Base-by-base conservation (phyloP, 1,140 invertebrate genomes). In the Temnothorax longispinosus region DNA sequence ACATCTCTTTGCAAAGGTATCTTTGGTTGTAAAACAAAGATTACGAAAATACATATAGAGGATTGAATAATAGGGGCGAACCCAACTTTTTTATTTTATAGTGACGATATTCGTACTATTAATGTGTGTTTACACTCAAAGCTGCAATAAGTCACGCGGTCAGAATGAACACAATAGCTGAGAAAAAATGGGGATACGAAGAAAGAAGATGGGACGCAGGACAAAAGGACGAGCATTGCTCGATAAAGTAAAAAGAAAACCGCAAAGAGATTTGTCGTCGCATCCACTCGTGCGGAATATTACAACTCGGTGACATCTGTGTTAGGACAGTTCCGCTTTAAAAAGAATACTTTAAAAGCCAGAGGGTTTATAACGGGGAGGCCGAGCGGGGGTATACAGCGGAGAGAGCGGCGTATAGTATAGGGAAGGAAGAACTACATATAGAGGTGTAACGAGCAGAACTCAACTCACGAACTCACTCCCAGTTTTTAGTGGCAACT, bases 281-380 rank as follows among this genome's bases (percentile, higher is more conserved):
- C 41, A 76, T 81, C 35, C 69, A 81, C 11, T 78, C 87, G 89
- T 81, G 93, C 89, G 92, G 88, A 92, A 94, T 94, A 93, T 94
- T 93, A 94, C 93, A 92, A 94, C 88, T 93, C 86, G 82, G 90
- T 94, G 94, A 94, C 93, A 93, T 94, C 90, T 93, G 93, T 93
- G 93, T 94, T 94, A 93, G 92, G 93, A 95, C 90, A 94, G 94
- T 93, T 95, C 94, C 89, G 94, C 95, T 95, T 95, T 95, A 95
- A 95, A 95, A 95, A 95, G 94, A 94, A 95, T 95, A 95, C 95
- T 95, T 95, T 95, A 95, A 95, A 95, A 95, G 95, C 94, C 93
- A 91, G 94, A 94, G 94, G 94, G 94, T 95, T 95, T 94, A 95
- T 95, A 95, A 95, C 94, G 94, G 94, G 92, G 87, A 77, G 64